These are phyloP conservation scores for Prochilodus magdalenae DNA, from an alignment of 2,113 vertebrate species.

Conservation along the genomic window DNA sequence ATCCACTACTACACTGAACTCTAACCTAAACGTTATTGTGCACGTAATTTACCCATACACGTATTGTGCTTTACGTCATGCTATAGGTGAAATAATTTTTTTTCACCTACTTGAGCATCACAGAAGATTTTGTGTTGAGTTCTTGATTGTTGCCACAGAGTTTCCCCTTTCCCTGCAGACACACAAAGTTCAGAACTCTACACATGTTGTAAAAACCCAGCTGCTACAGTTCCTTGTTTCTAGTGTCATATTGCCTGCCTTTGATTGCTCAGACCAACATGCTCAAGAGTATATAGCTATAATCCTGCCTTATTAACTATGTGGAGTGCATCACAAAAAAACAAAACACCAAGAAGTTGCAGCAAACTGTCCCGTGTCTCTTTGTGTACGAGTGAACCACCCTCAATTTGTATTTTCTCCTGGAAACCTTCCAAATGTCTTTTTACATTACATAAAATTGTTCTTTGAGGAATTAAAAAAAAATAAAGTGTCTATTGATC, in stretches of 20 bases:
- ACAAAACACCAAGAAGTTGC: not conserved
- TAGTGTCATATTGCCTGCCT: constrained; percentile 1
- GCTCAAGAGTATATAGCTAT: constrained; percentile 12
- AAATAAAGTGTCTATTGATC: not conserved
- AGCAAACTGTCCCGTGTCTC: constrained; percentile 18
- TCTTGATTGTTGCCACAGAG: not conserved
- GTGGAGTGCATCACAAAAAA: constrained; percentile 15
- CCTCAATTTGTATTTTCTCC: constrained; percentile 19
- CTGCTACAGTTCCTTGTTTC: not conserved
- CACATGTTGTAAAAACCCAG: not conserved
- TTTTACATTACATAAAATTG: constrained; percentile 9
- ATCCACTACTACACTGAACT: not conserved
- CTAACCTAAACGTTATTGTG: not conserved
- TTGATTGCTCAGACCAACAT: not conserved
- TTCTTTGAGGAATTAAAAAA: constrained; percentile 36
- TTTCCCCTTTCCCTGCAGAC: not conserved
- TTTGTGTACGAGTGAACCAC: not conserved
- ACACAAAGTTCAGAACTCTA: not conserved
- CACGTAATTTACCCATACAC: not conserved
- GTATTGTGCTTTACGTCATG: not conserved
- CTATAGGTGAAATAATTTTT: not conserved
- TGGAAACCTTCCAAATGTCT: constrained; percentile 20
- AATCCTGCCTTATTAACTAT: constrained; percentile 15
- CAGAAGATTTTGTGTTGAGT: not conserved
- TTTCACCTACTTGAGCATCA: not conserved